Base-by-base conservation (phyloP, 2,113 vertebrate genomes). In the Toxotes jaculatrix region DNA sequence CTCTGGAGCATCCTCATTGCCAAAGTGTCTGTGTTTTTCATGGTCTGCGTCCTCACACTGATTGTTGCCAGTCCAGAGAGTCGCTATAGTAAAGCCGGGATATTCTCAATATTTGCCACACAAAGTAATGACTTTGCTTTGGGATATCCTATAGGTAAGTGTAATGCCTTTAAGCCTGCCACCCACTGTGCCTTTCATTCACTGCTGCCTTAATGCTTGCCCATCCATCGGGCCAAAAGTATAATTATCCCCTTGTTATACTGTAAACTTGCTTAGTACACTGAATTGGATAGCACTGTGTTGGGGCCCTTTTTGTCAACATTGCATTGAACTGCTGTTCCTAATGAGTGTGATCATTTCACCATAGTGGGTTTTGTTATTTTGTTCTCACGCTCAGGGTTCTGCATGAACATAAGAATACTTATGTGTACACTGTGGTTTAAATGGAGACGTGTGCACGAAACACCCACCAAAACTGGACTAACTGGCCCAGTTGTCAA, bases 101-200 rank as follows among this genome's bases (percentile, higher is more conserved):
- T 99, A n/a, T 99, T 96, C 90, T 96, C 98, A 67, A 99, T 99
- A 91, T 99, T 99, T 95, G 97, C 98, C 83, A 99, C 98, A 74
- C 98, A 99, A 82, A 99, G 98, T 94, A 99, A 99, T 92, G 98
- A 99, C 91, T 99, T 99, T 95, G 98, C 98, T 59, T 82, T 99
- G 93, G 98, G 98, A 65, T 99, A 97, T 93, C 98, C 98, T 13
- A 99, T 99, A 90, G 98, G 98, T 99, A 92, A 96, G 97, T 90
- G 53, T 19, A 16, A 40, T 27, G 11, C 34, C 1, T 56, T 55
- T 21, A 43, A 43, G 1, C 34, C 49, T 34, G 0, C 32, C 72
- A 56, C 42, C 27, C 64, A 72, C 64, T 32, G 3, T 69, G 72
- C 4, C 55, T 70, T 17, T 21, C 6, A 49, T 51, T 49, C 4